These are phyloP conservation scores for Pandemis cinnamomeana DNA, from an alignment of 2,888 invertebrate genomes.

Conservation along the genomic window DNA sequence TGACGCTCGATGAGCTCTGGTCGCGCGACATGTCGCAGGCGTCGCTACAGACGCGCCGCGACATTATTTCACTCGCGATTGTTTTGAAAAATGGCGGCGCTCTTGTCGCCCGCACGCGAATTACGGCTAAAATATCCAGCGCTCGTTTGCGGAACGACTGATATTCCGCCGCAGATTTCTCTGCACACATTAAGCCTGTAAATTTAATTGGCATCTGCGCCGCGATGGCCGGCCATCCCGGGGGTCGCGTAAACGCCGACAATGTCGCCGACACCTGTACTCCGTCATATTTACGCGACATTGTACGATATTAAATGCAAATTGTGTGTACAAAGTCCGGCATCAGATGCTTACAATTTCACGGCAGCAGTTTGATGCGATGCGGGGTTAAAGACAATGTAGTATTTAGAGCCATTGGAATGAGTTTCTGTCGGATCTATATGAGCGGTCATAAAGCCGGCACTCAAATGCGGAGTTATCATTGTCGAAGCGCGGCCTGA, in stretches of 20 bases:
- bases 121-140: conserved; percentile 67
- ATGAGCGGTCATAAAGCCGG: conserved; percentile 13
- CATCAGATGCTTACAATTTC: conserved; percentile 34
- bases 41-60: conserved; percentile 46
- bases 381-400: conserved; percentile 34
- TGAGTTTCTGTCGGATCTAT: conserved; percentile 18
- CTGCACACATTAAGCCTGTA: conserved; percentile 45
- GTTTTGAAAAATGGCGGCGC: conserved; percentile 70
- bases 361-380: conserved; percentile 35
- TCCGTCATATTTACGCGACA: conserved; percentile 26
- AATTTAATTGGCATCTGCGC: conserved; percentile 50
- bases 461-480: conserved; percentile 19
- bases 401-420: conserved; percentile 34
- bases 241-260: conserved; percentile 51
- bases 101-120: conserved; percentile 52
- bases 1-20: background rate
- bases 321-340: conserved; percentile 39
- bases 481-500: conserved; percentile 5
- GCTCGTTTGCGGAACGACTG: conserved; percentile 54
- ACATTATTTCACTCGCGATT: conserved; percentile 72
- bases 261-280: conserved; percentile 29
- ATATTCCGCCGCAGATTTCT: conserved; percentile 50
- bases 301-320: conserved; percentile 40
- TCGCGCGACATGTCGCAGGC: background rate
- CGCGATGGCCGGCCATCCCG: conserved; percentile 50